A percentile compares a stretch with the other conserved stretches of the same genome.
These are phyloP conservation scores for Eupithecia subumbrata DNA, from an alignment of 2,888 invertebrate species.

Conservation along the genomic window DNA sequence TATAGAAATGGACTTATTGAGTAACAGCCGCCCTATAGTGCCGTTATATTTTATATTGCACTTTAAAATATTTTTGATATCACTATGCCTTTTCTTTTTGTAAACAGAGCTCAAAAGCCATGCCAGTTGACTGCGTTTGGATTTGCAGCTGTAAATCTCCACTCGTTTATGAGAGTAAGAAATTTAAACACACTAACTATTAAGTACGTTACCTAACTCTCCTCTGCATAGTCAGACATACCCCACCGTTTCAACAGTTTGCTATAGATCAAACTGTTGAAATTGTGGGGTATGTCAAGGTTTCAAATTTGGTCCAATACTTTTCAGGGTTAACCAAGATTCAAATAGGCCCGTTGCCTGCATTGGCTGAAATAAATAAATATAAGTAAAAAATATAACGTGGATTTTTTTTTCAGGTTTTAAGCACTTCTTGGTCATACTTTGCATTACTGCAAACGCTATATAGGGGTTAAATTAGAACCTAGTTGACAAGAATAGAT, in stretches of 20 bases:
- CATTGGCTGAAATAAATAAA: neutral
- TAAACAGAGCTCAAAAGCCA: constrained; percentile 10
- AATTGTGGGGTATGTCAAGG: too few relatives aligned
- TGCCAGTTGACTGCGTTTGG: constrained; percentile 23
- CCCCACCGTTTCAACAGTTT: too few relatives aligned
- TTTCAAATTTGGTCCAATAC: neutral
- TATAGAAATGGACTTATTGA: neutral
- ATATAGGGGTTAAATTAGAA: neutral
- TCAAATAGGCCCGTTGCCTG: neutral
- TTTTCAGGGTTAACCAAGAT: too few relatives aligned
- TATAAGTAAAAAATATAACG: neutral
- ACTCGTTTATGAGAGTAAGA: constrained; percentile 10
- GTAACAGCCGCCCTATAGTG: neutral
- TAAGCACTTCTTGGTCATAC: constrained; percentile 19
- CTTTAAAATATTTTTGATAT: neutral
- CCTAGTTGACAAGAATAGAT: neutral
- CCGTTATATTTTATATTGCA: neutral
- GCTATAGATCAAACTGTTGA: too few relatives aligned
- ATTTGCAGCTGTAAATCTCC: constrained; percentile 21
- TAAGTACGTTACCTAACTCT: neutral
- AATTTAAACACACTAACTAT: neutral
- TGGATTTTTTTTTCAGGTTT: constrained; percentile 8
- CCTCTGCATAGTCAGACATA: too few relatives aligned
- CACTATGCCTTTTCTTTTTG: neutral
- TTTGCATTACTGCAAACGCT: constrained; percentile 14